Evolutionary conservation across 2,888 invertebrate genomes (phyloP).

Genomic region (Ferrisia virgata): DNA sequence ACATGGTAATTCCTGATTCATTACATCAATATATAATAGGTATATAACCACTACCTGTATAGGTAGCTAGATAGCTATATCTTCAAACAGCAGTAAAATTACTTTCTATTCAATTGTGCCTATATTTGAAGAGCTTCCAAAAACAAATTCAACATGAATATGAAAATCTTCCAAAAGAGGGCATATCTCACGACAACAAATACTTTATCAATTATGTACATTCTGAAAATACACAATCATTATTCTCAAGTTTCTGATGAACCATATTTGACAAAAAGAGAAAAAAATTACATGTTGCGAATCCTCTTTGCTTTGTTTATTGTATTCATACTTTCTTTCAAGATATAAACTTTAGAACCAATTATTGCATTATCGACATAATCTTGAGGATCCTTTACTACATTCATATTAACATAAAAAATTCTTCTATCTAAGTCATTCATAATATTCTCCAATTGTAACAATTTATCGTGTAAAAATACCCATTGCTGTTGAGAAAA

Average conservation of each 20-base stretch:
- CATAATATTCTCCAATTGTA: constrained; percentile 59
- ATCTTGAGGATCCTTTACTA: not conserved
- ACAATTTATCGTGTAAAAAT: constrained; percentile 70
- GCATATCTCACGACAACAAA: not conserved
- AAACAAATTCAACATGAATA: not conserved
- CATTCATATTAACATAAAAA: not conserved
- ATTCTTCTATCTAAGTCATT: constrained; percentile 58
- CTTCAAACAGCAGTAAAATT: no score
- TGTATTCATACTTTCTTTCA: not conserved
- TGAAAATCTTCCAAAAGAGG: not conserved
- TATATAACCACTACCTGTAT: no score
- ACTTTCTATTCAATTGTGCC: no score
- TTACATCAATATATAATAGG: no score
- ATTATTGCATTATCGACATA: not conserved
- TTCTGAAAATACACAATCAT: not conserved
- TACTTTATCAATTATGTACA: not conserved
- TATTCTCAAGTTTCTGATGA: no score
- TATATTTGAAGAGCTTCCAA: not conserved
- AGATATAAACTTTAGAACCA: not conserved
- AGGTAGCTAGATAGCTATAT: no score
- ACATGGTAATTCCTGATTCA: no score
- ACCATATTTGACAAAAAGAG: no score
- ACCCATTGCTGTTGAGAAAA: constrained; percentile 87
- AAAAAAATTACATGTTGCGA: not conserved
- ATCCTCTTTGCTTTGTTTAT: not conserved